phyloP scores from a whole-genome alignment of 1,140 invertebrate genomes.

The Orchestia grillus region DNA sequence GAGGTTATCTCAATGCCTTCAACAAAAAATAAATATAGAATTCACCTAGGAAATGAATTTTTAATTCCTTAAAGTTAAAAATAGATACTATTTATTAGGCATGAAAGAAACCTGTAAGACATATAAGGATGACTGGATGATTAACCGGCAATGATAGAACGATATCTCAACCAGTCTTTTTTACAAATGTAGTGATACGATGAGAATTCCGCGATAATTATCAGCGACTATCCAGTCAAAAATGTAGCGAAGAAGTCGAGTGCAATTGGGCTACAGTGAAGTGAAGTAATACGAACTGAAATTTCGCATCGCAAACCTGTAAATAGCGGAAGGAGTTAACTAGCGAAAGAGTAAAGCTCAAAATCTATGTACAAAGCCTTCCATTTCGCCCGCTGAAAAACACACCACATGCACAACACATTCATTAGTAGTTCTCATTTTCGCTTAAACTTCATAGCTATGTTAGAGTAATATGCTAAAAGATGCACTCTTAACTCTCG shows the following conservation, averaged over 20 bases:
- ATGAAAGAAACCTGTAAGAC: background rate
- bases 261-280: background rate
- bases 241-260: background rate
- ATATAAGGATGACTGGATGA: background rate
- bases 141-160: background rate
- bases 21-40: slow-evolving; percentile 9
- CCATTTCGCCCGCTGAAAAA: background rate
- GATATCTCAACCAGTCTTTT: background rate
- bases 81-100: background rate
- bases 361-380: background rate
- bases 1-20: background rate
- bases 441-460: background rate
- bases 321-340: too few relatives aligned
- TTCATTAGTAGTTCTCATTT: background rate
- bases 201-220: background rate
- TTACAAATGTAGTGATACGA: background rate
- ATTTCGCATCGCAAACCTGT: background rate
- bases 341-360: background rate
- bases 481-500: background rate
- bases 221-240: background rate
- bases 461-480: background rate
- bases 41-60: background rate
- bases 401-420: background rate
- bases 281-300: background rate
- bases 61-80: background rate